Conservation (phyloP, 1,140 invertebrate species). For the Hirudo medicinalis region DNA sequence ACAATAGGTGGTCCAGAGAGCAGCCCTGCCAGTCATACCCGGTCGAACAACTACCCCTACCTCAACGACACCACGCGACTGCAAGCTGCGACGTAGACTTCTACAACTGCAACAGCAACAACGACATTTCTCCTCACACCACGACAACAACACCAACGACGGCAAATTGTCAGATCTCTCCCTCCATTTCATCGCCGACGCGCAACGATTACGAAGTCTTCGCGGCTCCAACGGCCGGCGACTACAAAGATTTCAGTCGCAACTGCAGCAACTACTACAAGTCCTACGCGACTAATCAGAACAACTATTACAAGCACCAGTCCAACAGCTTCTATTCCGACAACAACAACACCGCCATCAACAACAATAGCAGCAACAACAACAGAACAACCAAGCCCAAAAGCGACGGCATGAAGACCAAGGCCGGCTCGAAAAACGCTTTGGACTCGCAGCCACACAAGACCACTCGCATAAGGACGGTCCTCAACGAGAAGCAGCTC, state of each 20-base stretch:
- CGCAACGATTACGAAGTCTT: too few species aligned
- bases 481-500: constrained; percentile 94
- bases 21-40: not conserved
- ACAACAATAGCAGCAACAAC: constrained; percentile 2
- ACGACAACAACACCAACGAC: too few species aligned
- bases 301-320: not conserved
- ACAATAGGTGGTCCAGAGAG: not conserved
- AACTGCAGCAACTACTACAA: not conserved
- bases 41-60: not conserved
- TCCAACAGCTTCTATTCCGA: not conserved
- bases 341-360: constrained; percentile 32
- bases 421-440: not conserved
- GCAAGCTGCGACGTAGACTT: not conserved
- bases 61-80: not conserved
- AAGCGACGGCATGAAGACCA: not conserved
- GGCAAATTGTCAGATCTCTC: too few species aligned
- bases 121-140: not conserved
- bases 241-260: constrained; percentile 1
- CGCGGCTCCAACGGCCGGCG: too few species aligned
- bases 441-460: constrained; percentile 43
- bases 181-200: too few species aligned
- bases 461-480: constrained; percentile 87
- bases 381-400: not conserved
- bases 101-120: not conserved
- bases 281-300: not conserved